A percentile compares a stretch with the other conserved stretches of the same genome.
Conservation (phyloP, 2,113 vertebrate species). For the Scophthalmus maximus region DNA sequence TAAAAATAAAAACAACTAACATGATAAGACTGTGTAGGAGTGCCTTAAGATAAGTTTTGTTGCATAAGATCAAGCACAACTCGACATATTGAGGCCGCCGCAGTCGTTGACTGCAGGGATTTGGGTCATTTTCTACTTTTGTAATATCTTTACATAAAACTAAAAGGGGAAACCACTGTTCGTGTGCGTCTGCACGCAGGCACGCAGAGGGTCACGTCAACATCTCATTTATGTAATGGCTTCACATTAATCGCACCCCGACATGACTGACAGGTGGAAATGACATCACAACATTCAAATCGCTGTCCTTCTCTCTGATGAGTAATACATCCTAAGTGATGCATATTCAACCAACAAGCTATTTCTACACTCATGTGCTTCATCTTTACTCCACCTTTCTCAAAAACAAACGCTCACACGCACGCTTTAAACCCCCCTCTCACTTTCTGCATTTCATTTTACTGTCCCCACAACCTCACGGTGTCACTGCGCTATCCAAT, state of each 20-base stretch:
- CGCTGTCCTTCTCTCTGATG: constrained; percentile 63
- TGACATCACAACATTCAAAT: constrained; percentile 80
- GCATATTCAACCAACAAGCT: constrained; percentile 57
- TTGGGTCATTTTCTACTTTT: constrained; percentile 31
- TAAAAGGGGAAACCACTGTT: constrained; percentile 12
- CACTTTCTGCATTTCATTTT: constrained; percentile 48
- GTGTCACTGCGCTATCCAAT: constrained; percentile 72
- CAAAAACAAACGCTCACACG: constrained; percentile 2
- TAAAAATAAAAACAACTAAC: no score
- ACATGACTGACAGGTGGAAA: constrained; percentile 77
- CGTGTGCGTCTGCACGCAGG: constrained; percentile 27
- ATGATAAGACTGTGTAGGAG: no score
- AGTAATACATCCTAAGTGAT: constrained; percentile 69
- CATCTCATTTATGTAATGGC: constrained; percentile 81
- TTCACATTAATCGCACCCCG: constrained; percentile 64
- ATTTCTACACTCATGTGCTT: constrained; percentile 53
- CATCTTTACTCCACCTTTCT: constrained; percentile 51
- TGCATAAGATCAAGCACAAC: not conserved
- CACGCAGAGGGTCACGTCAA: constrained; percentile 63
- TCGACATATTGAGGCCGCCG: not conserved
- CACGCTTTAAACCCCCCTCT: constrained; percentile 18
- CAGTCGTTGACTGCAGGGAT: not conserved
- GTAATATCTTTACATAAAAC: constrained; percentile 50
- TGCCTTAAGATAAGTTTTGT: not conserved
- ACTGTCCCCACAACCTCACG: constrained; percentile 59